phyloP scores from a whole-genome alignment of 2,797 vertebrate species.

The Pyrocephalus nanus region DNA sequence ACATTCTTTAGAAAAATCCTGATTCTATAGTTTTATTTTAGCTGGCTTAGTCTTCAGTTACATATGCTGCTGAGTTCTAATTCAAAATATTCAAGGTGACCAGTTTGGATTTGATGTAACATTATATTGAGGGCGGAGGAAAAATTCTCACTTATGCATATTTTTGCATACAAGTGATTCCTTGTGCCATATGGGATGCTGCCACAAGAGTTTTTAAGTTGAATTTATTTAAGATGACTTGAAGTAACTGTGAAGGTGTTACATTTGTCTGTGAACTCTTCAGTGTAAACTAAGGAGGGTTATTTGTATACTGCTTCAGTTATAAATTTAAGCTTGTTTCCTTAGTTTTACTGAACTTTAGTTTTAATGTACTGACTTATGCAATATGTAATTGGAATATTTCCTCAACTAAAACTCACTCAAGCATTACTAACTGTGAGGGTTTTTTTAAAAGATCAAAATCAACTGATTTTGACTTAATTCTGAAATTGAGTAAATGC shows the following conservation, averaged over 20 bases:
- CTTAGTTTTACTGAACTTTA: slow-evolving; percentile 49
- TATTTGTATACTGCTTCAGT: slow-evolving; percentile 48
- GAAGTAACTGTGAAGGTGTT: slow-evolving; percentile 75
- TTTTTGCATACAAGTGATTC: slow-evolving; percentile 52
- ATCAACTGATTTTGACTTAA: neutral
- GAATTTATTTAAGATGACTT: slow-evolving; percentile 73
- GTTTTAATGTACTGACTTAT: slow-evolving; percentile 13
- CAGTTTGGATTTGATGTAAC: neutral
- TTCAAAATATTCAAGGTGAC: slow-evolving; percentile 13
- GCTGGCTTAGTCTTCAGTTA: neutral
- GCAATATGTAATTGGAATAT: neutral
- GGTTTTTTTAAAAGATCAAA: neutral
- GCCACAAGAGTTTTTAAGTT: slow-evolving; percentile 62
- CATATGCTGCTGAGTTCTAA: neutral
- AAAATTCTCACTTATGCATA: neutral
- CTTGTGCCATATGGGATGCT: slow-evolving; percentile 62
- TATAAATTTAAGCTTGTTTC: slow-evolving; percentile 62
- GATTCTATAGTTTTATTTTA: neutral
- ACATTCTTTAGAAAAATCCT: neutral
- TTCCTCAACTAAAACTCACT: neutral
- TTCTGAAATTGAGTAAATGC: slow-evolving; percentile 19
- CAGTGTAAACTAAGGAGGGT: slow-evolving; percentile 52
- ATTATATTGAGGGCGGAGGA: neutral
- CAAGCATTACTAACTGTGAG: neutral
- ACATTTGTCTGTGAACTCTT: slow-evolving; percentile 65